Percentiles rank a stretch among this genome's conserved stretches.
Evolutionary conservation across 92 coral and sea anemone species (phyloP).

Genomic region (Phenganax marumi): DNA sequence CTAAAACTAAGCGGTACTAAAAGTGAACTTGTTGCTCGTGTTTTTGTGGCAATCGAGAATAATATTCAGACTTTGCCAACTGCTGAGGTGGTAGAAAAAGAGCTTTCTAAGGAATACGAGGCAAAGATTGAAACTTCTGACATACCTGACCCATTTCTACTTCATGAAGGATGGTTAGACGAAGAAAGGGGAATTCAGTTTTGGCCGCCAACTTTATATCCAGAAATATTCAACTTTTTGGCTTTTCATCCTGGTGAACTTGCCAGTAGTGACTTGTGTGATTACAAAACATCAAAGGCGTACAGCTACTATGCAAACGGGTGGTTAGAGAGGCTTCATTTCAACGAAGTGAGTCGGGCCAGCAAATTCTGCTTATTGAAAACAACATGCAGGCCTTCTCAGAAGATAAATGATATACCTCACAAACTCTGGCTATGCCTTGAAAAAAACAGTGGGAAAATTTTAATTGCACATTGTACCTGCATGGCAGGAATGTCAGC

Average conservation of each 20-base stretch:
- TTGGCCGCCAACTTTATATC: slow-evolving; percentile 45
- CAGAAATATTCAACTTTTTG: slow-evolving; percentile 42
- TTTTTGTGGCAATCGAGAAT: slow-evolving; percentile 50
- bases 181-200: slow-evolving; percentile 42
- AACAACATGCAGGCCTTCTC: slow-evolving; percentile 57
- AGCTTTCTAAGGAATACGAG: slow-evolving; percentile 37
- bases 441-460: slow-evolving; percentile 45
- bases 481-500: slow-evolving; percentile 57
- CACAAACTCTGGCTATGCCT: slow-evolving; percentile 53
- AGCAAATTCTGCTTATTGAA: slow-evolving; percentile 49
- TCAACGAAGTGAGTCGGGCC: slow-evolving; percentile 35
- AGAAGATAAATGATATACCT: slow-evolving; percentile 46
- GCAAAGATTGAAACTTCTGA: slow-evolving; percentile 12
- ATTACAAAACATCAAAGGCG: slow-evolving; percentile 48
- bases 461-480: slow-evolving; percentile 46
- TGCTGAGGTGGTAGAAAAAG: slow-evolving; percentile 50
- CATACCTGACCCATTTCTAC: slow-evolving; percentile 49
- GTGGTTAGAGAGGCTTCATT: slow-evolving; percentile 33
- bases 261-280: slow-evolving; percentile 49
- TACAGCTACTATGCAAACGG: slow-evolving; percentile 50
- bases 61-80: slow-evolving; percentile 39
- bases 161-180: slow-evolving; percentile 38
- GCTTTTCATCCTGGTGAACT: slow-evolving; percentile 51
- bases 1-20: slow-evolving; percentile 47
- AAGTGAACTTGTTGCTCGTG: slow-evolving; percentile 51